Evolutionary conservation across 1,140 invertebrate species (phyloP).

Genomic region (Galleria mellonella): DNA sequence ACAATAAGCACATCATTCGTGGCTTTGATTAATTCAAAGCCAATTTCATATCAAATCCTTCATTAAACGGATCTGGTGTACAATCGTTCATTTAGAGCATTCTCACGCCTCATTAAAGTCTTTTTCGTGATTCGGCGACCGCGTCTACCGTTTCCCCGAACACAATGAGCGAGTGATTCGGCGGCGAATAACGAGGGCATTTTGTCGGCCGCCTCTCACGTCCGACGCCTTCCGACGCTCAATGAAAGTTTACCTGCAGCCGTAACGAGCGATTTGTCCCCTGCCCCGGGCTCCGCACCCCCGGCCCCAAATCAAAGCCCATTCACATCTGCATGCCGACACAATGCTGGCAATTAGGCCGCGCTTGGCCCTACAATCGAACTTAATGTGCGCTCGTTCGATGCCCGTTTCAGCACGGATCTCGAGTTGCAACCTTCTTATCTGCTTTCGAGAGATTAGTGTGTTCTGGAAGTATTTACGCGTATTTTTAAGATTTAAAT

Average conservation of each 20-base stretch:
- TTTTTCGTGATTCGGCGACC: constrained; percentile 68
- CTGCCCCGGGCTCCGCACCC: constrained; percentile 46
- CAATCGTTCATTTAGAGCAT: constrained; percentile 68
- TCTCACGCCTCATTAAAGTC: constrained; percentile 73
- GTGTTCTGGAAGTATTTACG: background rate
- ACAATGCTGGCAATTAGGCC: constrained; percentile 73
- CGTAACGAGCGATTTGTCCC: constrained; percentile 73
- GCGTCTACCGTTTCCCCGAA: constrained; percentile 71
- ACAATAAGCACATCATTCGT: constrained; percentile 12
- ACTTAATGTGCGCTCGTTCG: constrained; percentile 65
- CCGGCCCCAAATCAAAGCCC: constrained; percentile 69
- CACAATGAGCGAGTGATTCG: constrained; percentile 72
- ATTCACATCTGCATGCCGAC: constrained; percentile 73
- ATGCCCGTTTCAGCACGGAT: constrained; percentile 29
- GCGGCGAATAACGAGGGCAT: constrained; percentile 72
- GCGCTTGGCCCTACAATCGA: constrained; percentile 67
- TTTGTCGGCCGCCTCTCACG: constrained; percentile 72
- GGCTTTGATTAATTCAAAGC: constrained; percentile 30
- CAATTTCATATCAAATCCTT: constrained; percentile 60
- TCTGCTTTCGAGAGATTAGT: background rate
- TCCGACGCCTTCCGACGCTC: constrained; percentile 72
- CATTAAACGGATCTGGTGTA: constrained; percentile 53
- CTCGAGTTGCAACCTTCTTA: constrained; percentile 15
- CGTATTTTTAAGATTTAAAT: too few relatives aligned
- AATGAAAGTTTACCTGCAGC: constrained; percentile 74